A percentile compares a stretch with the other conserved stretches of the same genome.
These are phyloP conservation scores for Drosophila emarginata DNA, from an alignment of 2,888 invertebrate genomes.

Conservation along the genomic window DNA sequence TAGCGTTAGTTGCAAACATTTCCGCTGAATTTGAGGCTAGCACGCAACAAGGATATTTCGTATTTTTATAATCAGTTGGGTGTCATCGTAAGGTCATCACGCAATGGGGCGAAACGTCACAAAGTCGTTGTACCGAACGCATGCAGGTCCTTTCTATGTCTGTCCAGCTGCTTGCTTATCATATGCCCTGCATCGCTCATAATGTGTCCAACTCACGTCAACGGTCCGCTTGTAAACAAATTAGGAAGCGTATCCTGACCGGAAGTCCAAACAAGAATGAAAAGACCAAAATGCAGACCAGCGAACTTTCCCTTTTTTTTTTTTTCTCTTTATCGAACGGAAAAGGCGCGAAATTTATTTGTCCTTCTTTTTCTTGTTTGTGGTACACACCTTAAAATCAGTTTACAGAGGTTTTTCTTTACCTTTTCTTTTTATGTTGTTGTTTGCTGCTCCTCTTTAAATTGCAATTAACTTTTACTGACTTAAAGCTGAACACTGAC, in stretches of 20 bases:
- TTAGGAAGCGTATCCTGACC: constrained; percentile 74
- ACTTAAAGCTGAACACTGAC: constrained; percentile 31
- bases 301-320: constrained; percentile 57
- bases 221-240: constrained; percentile 65
- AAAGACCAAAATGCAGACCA: constrained; percentile 35
- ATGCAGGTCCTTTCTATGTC: constrained; percentile 3
- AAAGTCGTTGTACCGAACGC: constrained; percentile 14
- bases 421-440: background rate
- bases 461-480: constrained; percentile 68
- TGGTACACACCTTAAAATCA: constrained; percentile 65
- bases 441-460: constrained; percentile 58
- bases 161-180: constrained; percentile 71
- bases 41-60: constrained; percentile 63
- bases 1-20: constrained; percentile 72
- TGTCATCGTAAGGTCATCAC: constrained; percentile 81
- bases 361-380: constrained; percentile 42
- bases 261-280: constrained; percentile 51
- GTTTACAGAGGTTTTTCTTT: constrained; percentile 39
- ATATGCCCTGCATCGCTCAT: constrained; percentile 62
- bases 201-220: constrained; percentile 70
- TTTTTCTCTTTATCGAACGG: constrained; percentile 47
- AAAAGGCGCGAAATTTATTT: constrained; percentile 77
- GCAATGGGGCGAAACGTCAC: constrained; percentile 33
- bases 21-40: constrained; percentile 68
- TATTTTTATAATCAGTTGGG: constrained; percentile 70